Base-by-base conservation (phyloP, 2,113 vertebrate genomes). In the Ia io region DNA sequence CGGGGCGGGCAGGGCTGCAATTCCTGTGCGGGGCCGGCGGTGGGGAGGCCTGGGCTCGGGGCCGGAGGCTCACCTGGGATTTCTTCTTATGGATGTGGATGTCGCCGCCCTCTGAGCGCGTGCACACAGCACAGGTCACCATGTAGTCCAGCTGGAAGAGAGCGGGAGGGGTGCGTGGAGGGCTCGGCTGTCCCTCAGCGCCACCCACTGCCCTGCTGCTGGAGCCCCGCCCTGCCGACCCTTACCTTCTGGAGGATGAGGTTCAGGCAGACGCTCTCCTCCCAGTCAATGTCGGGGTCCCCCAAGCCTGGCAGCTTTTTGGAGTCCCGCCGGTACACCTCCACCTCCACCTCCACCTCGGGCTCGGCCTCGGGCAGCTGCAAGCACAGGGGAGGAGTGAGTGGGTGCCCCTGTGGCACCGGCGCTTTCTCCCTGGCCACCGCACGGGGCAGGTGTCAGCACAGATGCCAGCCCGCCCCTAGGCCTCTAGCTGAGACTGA, bases 1-100 rank as follows among this genome's bases (percentile, higher is more conserved):
- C 10, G 0, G 51, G 42, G 35, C 18, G 0, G n/a, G 71, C 6
- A 2, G 42, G 56, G 73, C 6, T 4, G 42, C 11, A 16, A 2
- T 1, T 12, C 37, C 37, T 37, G 37, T 37, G 37, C 37, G 37
- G 37, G 37, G 37, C 37, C 37, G 37, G 37, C 37, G 37, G 37
- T 4, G 37, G 37, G 37, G 37, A 37, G 37, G 37, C 37, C 37
- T 37, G 37, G 37, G 37, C 37, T 37, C 37, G 37, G 37, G 37
- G 37, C 4, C 17, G 23, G 1, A 1, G 35, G 71, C 98, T 98
- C 97, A 99, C 99, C 99, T 99, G 99, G 84, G 99, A 99, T 35
- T 99, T 99, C 98, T 99, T 99, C 97, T 98, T 99, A 93, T 99
- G 99, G 95, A 99, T 99, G 97, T 99, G 99, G 96, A 99, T 99